phyloP scores from a whole-genome alignment of 2,113 vertebrate genomes.

The Colossoma macropomum region DNA sequence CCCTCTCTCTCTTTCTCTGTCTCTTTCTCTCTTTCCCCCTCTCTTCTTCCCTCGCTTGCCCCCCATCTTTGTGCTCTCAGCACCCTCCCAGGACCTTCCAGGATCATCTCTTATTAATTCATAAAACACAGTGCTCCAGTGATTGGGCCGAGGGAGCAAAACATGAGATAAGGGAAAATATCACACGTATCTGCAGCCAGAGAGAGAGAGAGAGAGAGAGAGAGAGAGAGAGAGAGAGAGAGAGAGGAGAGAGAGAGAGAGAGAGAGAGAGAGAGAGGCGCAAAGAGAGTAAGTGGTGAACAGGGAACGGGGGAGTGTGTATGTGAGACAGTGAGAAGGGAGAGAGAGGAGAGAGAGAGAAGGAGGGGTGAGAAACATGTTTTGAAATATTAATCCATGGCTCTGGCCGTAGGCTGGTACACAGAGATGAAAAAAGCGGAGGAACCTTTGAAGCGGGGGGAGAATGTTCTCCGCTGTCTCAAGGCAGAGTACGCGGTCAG shows the following conservation, averaged over 20 bases:
- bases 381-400: slow-evolving; percentile 80
- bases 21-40: slow-evolving; percentile 31
- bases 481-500: slow-evolving; percentile 63
- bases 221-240: slow-evolving; percentile 56
- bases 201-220: slow-evolving; percentile 28
- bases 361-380: slow-evolving; percentile 65
- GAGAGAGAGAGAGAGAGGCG: slow-evolving; percentile 42
- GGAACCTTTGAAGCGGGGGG: slow-evolving; percentile 74
- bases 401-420: slow-evolving; percentile 79
- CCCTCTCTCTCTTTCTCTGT: slow-evolving; percentile 52
- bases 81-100: slow-evolving; percentile 72
- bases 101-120: slow-evolving; percentile 88
- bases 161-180: slow-evolving; percentile 80
- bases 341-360: slow-evolving; percentile 59
- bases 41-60: slow-evolving; percentile 47
- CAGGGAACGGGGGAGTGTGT: no score
- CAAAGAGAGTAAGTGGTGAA: no score
- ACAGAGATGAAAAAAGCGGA: slow-evolving; percentile 68
- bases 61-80: slow-evolving; percentile 71
- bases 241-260: no score
- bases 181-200: slow-evolving; percentile 67
- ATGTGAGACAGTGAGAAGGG: slow-evolving; percentile 39
- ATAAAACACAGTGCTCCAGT: slow-evolving; percentile 78
- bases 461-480: slow-evolving; percentile 66
- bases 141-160: slow-evolving; percentile 81